phyloP scores from a whole-genome alignment of 2,888 invertebrate genomes.

The Bursaphelenchus okinawaensis region DNA sequence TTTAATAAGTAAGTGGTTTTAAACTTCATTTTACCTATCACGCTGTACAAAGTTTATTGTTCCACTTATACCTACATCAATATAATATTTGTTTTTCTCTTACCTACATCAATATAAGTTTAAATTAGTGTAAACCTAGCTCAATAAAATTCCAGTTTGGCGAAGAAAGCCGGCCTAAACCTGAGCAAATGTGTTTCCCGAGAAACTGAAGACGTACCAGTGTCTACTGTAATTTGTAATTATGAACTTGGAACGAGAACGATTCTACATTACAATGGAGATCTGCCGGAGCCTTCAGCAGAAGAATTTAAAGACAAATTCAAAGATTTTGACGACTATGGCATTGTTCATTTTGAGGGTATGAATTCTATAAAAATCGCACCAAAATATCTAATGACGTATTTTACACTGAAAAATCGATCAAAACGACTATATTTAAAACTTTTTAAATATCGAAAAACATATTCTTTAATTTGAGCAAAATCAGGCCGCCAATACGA shows the following conservation, averaged over 20 bases:
- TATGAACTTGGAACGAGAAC: constrained; percentile 62
- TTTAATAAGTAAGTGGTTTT: constrained; percentile 9
- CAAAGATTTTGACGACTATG: constrained; percentile 42
- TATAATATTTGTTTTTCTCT: constrained; percentile 63
- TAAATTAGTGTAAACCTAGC: no score
- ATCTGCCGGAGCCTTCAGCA: constrained; percentile 64
- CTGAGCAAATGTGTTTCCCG: not conserved
- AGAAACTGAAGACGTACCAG: constrained; percentile 6
- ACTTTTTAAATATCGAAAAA: not conserved
- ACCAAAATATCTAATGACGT: no score
- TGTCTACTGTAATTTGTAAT: constrained; percentile 4
- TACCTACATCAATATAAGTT: constrained; percentile 65
- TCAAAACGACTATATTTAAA: not conserved
- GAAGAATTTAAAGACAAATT: constrained; percentile 64
- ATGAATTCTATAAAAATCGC: not conserved
- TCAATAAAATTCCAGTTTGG: no score
- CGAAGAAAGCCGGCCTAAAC: constrained; percentile 3
- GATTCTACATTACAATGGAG: constrained; percentile 66
- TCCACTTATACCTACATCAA: no score
- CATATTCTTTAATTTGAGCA: not conserved
- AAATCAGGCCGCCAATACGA: constrained; percentile 12
- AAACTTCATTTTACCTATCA: not conserved
- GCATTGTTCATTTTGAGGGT: constrained; percentile 70
- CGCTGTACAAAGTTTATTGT: no score
- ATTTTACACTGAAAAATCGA: not conserved